Evolutionary conservation across 2,113 vertebrate genomes (phyloP), one percentile per base, ranked within the genome.

Genomic region (Phoxinus phoxinus): DNA sequence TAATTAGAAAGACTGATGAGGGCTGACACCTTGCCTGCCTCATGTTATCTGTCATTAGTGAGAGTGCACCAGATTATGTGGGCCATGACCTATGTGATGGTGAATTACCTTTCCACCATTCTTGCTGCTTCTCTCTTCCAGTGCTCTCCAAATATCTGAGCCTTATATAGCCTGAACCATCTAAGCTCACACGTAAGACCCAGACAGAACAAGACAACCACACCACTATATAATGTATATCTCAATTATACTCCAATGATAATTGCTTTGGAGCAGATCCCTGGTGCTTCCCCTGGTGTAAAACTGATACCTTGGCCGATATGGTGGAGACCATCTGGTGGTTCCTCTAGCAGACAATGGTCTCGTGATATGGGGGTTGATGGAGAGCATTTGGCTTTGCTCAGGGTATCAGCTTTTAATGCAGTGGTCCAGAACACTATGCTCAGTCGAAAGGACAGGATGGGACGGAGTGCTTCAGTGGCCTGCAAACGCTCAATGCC

Each of bases 31-130:
- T 87, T 88, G 85, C 82, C 82, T 85, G 83, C 87, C 88, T 87
- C 71, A 83, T 86, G 85, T 90, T 91, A 90, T 93, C 88, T 86
- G 89, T 91, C 90, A 93, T 90, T 90, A 90, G 81, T 27, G 85
- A 85, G 86, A 91, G 90, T 87, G 89, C 83, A 87, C 71, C 83
- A 80, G 78, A 87, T 91, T 88, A 91, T 89, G 86, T 84, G 74
- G 67, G 87, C 87, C 84, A 61, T 85, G 86, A 90, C 88, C 83
- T 78, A 58, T 71, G 73, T 46, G 30, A 59, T 63, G 41, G 32
- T 84, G 79, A 73, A 84, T 83, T 84, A 80, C 84, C 81, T 35
- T 74, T 75, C 72, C 83, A 51, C 19, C 78, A 46, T 56, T 80
- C 67, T 17, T 72, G 58, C 69, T 74, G 27, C 37, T 84, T 37